A percentile compares a stretch with the other conserved stretches of the same genome.
phyloP scores from a whole-genome alignment of 2,113 vertebrate species.

The Chelonoidis abingdonii region DNA sequence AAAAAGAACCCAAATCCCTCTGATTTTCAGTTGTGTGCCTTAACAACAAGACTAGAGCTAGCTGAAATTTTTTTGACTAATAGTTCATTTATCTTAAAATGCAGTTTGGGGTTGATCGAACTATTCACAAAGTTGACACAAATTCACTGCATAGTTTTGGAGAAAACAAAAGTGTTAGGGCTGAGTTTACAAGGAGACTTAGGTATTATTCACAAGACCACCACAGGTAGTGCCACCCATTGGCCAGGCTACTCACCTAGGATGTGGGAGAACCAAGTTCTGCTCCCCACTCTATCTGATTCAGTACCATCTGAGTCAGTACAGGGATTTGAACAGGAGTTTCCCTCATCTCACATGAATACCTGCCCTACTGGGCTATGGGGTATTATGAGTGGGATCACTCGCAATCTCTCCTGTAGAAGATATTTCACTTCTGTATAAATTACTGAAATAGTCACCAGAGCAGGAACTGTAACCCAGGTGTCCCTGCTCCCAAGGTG shows the following conservation, averaged over 20 bases:
- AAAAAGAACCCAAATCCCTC: conserved; percentile 11
- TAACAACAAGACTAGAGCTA: neutral
- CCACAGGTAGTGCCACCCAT: neutral
- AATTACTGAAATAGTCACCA: neutral
- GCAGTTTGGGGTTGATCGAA: neutral
- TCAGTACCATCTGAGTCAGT: neutral
- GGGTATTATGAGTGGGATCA: neutral
- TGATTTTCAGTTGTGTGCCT: conserved; percentile 49
- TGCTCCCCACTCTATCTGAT: neutral
- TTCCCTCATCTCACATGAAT: neutral
- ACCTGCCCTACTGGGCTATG: neutral
- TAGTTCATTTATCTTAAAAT: neutral
- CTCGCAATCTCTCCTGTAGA: neutral
- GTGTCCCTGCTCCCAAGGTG: neutral
- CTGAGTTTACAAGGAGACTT: neutral
- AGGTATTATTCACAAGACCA: neutral
- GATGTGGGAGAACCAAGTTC: neutral
- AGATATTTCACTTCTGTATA: neutral
- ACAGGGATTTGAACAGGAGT: neutral
- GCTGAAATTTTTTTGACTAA: neutral
- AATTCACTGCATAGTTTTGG: neutral
- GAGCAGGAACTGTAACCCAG: neutral
- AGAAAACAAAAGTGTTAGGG: neutral
- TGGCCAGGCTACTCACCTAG: neutral
- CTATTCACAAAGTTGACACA: neutral